phyloP scores from a whole-genome alignment of 2,888 invertebrate species.

The Rhorus exstirpatorius region DNA sequence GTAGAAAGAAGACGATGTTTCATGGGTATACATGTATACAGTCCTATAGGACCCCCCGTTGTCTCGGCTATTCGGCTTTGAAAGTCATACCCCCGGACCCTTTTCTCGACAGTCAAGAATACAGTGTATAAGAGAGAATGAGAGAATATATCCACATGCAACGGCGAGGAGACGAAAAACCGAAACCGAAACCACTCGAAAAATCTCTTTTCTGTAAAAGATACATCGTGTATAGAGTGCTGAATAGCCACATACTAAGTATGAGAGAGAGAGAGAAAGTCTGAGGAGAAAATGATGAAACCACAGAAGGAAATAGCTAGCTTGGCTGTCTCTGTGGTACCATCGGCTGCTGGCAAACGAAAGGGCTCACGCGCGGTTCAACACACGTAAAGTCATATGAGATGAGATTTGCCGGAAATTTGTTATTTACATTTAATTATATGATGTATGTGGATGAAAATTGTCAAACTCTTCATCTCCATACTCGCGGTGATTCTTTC shows the following conservation, averaged over 20 bases:
- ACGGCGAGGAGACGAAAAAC: slow-evolving; percentile 70
- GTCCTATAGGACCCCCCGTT: slow-evolving; percentile 80
- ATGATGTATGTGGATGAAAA: no score
- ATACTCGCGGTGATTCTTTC: no score
- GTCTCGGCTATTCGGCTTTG: slow-evolving; percentile 80
- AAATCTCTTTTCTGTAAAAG: slow-evolving; percentile 55
- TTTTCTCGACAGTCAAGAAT: slow-evolving; percentile 65
- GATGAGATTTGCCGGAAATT: no score
- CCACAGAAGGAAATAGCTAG: slow-evolving; percentile 23
- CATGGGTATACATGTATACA: slow-evolving; percentile 28
- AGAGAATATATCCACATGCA: slow-evolving; percentile 19
- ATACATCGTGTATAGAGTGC: slow-evolving; percentile 38
- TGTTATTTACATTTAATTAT: no score
- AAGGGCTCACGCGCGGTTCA: not conserved
- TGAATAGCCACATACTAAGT: slow-evolving; percentile 40
- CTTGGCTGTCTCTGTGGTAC: not conserved
- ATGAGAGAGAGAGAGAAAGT: not conserved
- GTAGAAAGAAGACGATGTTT: slow-evolving; percentile 36
- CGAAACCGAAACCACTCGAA: slow-evolving; percentile 82
- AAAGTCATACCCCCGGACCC: slow-evolving; percentile 80
- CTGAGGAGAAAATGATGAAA: slow-evolving; percentile 19
- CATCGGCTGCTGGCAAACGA: not conserved
- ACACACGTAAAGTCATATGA: no score
- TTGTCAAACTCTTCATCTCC: no score
- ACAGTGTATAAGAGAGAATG: slow-evolving; percentile 54